Evolutionary conservation across 2,113 vertebrate species (phyloP).

Genomic region (Oophaga pumilio): DNA sequence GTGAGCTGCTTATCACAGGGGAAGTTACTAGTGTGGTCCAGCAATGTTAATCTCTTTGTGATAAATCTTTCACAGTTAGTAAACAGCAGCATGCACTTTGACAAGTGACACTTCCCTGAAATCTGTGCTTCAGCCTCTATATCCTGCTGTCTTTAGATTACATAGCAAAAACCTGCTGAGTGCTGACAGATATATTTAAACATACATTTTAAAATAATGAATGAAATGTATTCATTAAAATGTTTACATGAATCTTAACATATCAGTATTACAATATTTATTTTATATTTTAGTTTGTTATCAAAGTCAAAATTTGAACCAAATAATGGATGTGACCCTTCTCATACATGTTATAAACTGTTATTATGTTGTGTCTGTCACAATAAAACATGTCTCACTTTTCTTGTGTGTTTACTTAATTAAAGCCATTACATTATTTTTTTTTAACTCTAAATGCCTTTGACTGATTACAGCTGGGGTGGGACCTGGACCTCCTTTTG

Average conservation of each 20-base stretch:
- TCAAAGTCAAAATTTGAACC: background rate
- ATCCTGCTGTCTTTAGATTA: too few relatives aligned
- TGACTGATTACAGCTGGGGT: too few relatives aligned
- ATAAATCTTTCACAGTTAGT: too few relatives aligned
- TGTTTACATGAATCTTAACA: constrained; percentile 25
- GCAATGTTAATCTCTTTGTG: too few relatives aligned
- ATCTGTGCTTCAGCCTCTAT: too few relatives aligned
- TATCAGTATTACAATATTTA: constrained; percentile 1
- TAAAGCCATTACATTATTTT: background rate
- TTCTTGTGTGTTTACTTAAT: background rate
- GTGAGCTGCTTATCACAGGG: too few relatives aligned
- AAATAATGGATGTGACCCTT: background rate
- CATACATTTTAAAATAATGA: background rate
- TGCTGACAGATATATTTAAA: background rate
- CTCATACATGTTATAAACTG: background rate
- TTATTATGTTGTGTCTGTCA: background rate
- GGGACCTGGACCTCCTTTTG: too few relatives aligned
- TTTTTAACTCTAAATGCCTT: too few relatives aligned
- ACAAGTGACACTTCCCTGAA: too few relatives aligned
- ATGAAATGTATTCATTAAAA: background rate
- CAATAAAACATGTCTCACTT: constrained; percentile 3
- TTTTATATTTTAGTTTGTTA: background rate
- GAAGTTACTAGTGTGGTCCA: too few relatives aligned
- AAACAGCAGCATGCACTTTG: too few relatives aligned
- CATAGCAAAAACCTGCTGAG: too few relatives aligned